Evolutionary conservation across 2,113 vertebrate species (phyloP).

Genomic region (Micronisus gabar): DNA sequence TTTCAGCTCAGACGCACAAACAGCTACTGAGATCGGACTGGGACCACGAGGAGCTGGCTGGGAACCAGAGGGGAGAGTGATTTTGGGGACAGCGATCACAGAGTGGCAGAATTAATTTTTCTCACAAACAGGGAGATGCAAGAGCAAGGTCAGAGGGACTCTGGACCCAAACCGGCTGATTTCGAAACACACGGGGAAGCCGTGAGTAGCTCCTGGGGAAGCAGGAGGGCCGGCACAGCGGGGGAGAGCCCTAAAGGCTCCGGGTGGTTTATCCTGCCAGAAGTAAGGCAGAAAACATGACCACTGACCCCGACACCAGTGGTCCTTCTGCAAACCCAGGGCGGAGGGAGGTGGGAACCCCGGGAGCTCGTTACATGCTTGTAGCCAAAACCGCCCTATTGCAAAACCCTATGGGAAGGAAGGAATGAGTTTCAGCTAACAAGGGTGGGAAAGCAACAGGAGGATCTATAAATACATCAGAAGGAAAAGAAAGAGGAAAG

Average conservation of each 20-base stretch:
- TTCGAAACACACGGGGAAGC: rapidly evolving
- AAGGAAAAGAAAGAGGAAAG: constrained; percentile 2
- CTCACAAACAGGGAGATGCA: background rate
- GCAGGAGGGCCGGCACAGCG: background rate
- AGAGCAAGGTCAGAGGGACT: background rate
- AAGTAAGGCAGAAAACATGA: background rate
- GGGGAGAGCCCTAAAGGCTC: background rate
- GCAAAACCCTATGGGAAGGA: background rate
- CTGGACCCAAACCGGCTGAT: background rate
- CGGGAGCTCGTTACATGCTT: background rate
- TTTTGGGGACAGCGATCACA: background rate
- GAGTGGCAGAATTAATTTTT: background rate
- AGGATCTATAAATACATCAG: background rate
- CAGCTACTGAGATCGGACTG: background rate
- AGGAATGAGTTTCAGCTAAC: background rate
- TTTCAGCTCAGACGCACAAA: background rate
- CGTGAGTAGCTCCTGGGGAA: background rate
- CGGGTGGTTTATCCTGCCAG: background rate
- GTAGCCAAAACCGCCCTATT: background rate
- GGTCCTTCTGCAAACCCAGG: background rate
- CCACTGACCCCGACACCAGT: rapidly evolving
- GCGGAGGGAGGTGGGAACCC: background rate
- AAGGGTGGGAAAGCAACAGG: background rate
- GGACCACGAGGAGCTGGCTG: background rate
- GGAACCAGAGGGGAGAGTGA: background rate